Percentiles rank a stretch among this genome's conserved stretches.
Conservation (phyloP, 2,113 vertebrate species). For the Ceyx melanurus region DNA sequence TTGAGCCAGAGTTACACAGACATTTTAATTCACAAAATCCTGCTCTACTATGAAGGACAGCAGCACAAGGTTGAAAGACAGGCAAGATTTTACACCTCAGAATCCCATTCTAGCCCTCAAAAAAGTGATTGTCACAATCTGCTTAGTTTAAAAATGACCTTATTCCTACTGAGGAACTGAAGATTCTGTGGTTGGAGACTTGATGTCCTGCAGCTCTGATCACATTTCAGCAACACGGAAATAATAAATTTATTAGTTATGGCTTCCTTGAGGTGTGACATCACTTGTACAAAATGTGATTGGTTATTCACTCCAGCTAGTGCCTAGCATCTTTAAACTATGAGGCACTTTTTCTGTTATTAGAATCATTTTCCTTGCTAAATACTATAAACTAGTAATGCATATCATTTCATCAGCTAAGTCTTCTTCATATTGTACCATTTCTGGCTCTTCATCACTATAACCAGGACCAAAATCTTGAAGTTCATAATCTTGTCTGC, state of each 20-base stretch:
- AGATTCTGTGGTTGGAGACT: not conserved
- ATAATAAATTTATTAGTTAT: conserved; percentile 66
- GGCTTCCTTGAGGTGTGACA: conserved; percentile 76
- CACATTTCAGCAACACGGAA: conserved; percentile 37
- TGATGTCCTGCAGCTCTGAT: conserved; percentile 5
- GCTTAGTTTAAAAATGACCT: conserved; percentile 19
- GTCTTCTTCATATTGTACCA: conserved; percentile 90
- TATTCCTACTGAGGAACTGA: conserved; percentile 10
- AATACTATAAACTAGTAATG: conserved; percentile 96
- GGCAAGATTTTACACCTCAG: conserved; percentile 53
- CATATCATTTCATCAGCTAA: conserved; percentile 86
- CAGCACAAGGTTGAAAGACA: conserved; percentile 28
- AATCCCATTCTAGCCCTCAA: conserved; percentile 36
- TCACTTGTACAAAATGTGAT: conserved; percentile 66
- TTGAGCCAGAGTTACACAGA: not conserved
- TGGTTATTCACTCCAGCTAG: conserved; percentile 74
- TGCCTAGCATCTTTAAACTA: conserved; percentile 84
- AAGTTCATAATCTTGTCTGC: conserved; percentile 86
- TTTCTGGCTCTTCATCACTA: conserved; percentile 93
- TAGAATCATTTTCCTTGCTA: conserved; percentile 76
- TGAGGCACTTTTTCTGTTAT: conserved; percentile 93
- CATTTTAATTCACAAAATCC: conserved; percentile 3
- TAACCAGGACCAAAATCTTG: conserved; percentile 91
- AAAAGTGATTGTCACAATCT: conserved; percentile 57
- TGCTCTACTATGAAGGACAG: conserved; percentile 15